Conservation (phyloP, 2,888 invertebrate species). For the Sicus ferrugineus region DNA sequence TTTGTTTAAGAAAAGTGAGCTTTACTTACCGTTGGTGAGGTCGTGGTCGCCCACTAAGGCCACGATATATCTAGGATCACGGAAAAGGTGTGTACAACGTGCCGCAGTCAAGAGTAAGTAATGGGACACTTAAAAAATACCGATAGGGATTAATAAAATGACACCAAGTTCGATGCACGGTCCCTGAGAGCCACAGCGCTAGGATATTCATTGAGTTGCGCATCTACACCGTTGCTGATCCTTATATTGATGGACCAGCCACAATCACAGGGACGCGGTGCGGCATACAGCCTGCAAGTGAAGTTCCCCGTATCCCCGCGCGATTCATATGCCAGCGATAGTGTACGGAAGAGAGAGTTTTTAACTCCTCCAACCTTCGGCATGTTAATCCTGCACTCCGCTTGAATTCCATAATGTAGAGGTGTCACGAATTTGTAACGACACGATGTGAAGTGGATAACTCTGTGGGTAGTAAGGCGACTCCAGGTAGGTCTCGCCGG, state of each 20-base stretch:
- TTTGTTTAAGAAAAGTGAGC: no score
- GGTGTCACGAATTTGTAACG: slow-evolving; percentile 59
- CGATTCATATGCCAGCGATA: slow-evolving; percentile 56
- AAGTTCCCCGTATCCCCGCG: slow-evolving; percentile 49
- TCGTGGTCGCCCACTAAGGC: slow-evolving; percentile 68
- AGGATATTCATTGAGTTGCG: slow-evolving; percentile 69
- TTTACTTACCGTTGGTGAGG: slow-evolving; percentile 59
- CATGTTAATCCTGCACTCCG: slow-evolving; percentile 50
- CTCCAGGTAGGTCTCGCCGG: slow-evolving; percentile 48
- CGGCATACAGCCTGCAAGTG: slow-evolving; percentile 46
- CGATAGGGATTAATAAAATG: slow-evolving; percentile 55
- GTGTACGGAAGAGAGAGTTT: slow-evolving; percentile 46
- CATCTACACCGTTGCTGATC: slow-evolving; percentile 68
- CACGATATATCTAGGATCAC: slow-evolving; percentile 46
- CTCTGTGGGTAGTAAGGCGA: slow-evolving; percentile 56
- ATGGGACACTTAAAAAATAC: slow-evolving; percentile 49
- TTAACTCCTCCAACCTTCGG: slow-evolving; percentile 53
- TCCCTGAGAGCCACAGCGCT: slow-evolving; percentile 67
- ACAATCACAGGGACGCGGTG: slow-evolving; percentile 55
- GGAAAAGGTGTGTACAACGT: slow-evolving; percentile 61
- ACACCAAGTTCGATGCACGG: slow-evolving; percentile 16
- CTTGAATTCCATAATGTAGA: slow-evolving; percentile 49
- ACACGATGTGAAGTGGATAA: slow-evolving; percentile 57
- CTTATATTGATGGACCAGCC: slow-evolving; percentile 61
- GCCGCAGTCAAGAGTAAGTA: slow-evolving; percentile 67